These are phyloP conservation scores for Corvus moneduloides DNA, from an alignment of 2,113 vertebrate genomes.

Conservation along the genomic window DNA sequence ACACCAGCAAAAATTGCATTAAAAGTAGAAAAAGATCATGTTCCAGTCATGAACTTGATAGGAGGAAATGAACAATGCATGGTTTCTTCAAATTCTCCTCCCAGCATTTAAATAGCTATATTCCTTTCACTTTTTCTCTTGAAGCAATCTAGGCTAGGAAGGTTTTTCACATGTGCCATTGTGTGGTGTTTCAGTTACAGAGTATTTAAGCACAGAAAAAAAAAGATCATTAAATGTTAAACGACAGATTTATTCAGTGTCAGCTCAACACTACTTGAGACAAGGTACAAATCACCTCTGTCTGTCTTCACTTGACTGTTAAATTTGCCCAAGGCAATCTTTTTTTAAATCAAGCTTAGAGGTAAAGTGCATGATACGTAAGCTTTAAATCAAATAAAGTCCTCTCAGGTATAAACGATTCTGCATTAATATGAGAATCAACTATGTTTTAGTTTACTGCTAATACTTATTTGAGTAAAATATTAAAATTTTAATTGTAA, in stretches of 20 bases:
- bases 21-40: neutral
- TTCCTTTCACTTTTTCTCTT: neutral
- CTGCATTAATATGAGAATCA: neutral
- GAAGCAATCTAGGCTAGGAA: neutral
- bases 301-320: slow-evolving; percentile 34
- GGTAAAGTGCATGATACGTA: slow-evolving; percentile 6
- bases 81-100: neutral
- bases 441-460: neutral
- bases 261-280: slow-evolving; percentile 12
- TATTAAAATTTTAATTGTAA: neutral
- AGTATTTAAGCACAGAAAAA: neutral
- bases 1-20: neutral
- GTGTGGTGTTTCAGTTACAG: neutral
- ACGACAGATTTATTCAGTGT: slow-evolving; percentile 50
- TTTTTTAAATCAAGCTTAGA: slow-evolving; percentile 32
- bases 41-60: neutral
- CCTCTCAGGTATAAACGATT: neutral
- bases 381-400: neutral
- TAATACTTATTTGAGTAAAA: neutral
- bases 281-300: neutral
- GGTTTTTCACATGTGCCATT: neutral
- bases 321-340: slow-evolving; percentile 39
- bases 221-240: slow-evolving; percentile 44
- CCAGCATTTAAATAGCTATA: neutral
- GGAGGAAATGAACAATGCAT: neutral